These are phyloP conservation scores for Lepidurus apus DNA, from an alignment of 1,140 invertebrate species.

Conservation along the genomic window DNA sequence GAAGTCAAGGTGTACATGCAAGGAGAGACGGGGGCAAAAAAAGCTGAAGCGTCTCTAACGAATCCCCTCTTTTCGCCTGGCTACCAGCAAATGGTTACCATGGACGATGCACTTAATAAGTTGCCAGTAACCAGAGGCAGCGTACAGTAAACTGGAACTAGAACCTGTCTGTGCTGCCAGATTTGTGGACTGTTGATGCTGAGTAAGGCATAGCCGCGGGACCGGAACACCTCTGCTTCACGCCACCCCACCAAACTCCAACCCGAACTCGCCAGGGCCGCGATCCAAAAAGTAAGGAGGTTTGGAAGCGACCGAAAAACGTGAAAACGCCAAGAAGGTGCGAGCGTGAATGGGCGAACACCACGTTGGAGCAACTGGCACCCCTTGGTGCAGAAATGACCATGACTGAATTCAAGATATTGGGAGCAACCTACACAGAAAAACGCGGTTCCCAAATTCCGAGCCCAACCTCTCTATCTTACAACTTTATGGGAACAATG, in stretches of 20 bases:
- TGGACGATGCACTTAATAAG: slow-evolving; percentile 7
- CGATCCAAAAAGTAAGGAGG: neutral
- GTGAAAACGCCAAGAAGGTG: slow-evolving; percentile 15
- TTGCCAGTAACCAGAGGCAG: slow-evolving; percentile 17
- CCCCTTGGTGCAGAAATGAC: slow-evolving; percentile 8
- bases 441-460: neutral
- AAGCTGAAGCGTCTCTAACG: neutral
- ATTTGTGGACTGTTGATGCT: slow-evolving; percentile 13
- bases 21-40: neutral
- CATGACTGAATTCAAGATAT: neutral
- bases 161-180: slow-evolving; percentile 17
- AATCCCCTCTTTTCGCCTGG: neutral
- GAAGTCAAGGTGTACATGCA: slow-evolving; percentile 8
- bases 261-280: neutral
- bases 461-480: neutral
- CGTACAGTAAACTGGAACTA: slow-evolving; percentile 6
- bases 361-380: neutral
- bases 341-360: slow-evolving; percentile 15
- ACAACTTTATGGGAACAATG: neutral
- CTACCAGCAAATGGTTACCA: slow-evolving; percentile 2
- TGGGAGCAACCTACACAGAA: neutral
- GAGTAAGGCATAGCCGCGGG: slow-evolving; percentile 17
- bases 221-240: slow-evolving; percentile 20
- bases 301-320: neutral
- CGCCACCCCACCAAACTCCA: neutral